phyloP scores from a whole-genome alignment of 2,888 invertebrate genomes.

The Carpatolechia fugitivella region DNA sequence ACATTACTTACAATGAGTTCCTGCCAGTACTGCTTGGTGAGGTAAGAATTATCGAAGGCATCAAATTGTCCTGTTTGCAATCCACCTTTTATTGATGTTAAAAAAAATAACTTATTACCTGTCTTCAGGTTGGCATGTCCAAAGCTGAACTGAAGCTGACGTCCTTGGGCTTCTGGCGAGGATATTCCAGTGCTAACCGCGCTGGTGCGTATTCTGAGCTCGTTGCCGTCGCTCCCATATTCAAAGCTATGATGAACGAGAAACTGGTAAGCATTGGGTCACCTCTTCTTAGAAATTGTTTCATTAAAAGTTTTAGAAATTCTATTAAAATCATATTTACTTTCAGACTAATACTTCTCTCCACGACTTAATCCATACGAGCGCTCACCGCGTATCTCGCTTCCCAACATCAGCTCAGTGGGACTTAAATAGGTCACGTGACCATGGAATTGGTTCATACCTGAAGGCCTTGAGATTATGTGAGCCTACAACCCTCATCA shows the following conservation, averaged over 20 bases:
- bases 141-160: slow-evolving; percentile 81
- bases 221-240: slow-evolving; percentile 86
- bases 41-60: slow-evolving; percentile 61
- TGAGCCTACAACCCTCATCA: slow-evolving; percentile 70
- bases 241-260: slow-evolving; percentile 87
- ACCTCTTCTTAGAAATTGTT: no score
- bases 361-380: slow-evolving; percentile 81
- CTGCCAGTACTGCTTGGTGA: slow-evolving; percentile 87
- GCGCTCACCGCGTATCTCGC: slow-evolving; percentile 81
- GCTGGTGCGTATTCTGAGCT: slow-evolving; percentile 87
- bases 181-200: slow-evolving; percentile 89
- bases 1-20: slow-evolving; percentile 91
- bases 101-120: no score
- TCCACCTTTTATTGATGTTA: no score
- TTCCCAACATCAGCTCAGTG: slow-evolving; percentile 72
- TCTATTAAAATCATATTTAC: neutral
- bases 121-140: slow-evolving; percentile 81
- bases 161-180: slow-evolving; percentile 85
- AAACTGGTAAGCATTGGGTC: slow-evolving; percentile 77
- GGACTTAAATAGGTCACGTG: slow-evolving; percentile 80
- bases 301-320: no score
- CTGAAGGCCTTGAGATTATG: slow-evolving; percentile 84
- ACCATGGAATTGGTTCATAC: slow-evolving; percentile 90
- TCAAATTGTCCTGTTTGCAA: no score
- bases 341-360: slow-evolving; percentile 80